Conservation (phyloP, 2,888 invertebrate species). For the Drosophila testacea region DNA sequence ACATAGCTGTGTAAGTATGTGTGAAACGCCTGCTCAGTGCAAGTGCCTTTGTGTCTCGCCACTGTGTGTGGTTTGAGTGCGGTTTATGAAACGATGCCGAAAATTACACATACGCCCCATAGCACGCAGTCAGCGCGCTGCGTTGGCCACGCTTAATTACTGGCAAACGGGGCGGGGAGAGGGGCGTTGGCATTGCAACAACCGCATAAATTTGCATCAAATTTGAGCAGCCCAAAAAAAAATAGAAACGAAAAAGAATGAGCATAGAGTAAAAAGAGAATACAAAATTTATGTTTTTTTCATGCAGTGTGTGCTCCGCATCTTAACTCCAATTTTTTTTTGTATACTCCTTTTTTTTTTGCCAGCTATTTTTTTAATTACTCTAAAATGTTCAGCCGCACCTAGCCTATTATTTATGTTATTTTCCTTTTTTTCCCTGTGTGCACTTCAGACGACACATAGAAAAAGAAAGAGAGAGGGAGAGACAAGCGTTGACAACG, state of each 20-base stretch:
- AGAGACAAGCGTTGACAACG: slow-evolving; percentile 58
- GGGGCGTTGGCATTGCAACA: slow-evolving; percentile 25
- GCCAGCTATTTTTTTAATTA: slow-evolving; percentile 75
- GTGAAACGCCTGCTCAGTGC: slow-evolving; percentile 57
- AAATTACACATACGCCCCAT: slow-evolving; percentile 81
- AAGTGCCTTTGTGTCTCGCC: slow-evolving; percentile 32
- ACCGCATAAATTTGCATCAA: slow-evolving; percentile 77
- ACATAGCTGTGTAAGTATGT: slow-evolving; percentile 34
- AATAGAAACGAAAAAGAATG: slow-evolving; percentile 1
- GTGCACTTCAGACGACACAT: slow-evolving; percentile 39
- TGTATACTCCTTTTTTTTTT: slow-evolving; percentile 8
- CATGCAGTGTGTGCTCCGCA: slow-evolving; percentile 45
- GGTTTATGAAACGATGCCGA: slow-evolving; percentile 80
- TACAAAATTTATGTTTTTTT: slow-evolving; percentile 57
- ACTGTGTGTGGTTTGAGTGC: slow-evolving; percentile 57
- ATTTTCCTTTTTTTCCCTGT: slow-evolving; percentile 47
- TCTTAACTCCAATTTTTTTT: slow-evolving; percentile 68
- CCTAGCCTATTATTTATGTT: slow-evolving; percentile 64
- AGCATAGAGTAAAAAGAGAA: slow-evolving; percentile 33
- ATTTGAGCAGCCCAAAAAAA: slow-evolving; percentile 56
- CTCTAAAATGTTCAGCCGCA: slow-evolving; percentile 78
- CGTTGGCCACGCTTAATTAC: slow-evolving; percentile 78
- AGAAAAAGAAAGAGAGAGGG: not conserved
- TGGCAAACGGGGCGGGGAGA: slow-evolving; percentile 30
- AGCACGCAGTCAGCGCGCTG: slow-evolving; percentile 63